These are phyloP conservation scores for Ophion ellenae DNA, from an alignment of 2,888 invertebrate genomes.

Conservation along the genomic window DNA sequence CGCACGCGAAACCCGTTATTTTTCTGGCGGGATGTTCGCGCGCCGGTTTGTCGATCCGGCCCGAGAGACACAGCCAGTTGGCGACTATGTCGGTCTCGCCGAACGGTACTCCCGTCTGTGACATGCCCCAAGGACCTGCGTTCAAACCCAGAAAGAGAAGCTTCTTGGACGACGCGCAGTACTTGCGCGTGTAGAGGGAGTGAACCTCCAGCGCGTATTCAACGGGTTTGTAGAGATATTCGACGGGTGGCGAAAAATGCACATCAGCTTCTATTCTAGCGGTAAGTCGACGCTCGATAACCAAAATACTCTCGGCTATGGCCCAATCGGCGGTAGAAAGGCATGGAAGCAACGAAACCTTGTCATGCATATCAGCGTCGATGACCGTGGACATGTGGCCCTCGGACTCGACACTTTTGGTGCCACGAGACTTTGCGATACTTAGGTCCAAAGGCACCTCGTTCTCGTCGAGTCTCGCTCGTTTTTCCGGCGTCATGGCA, in stretches of 20 bases:
- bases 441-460: slow-evolving; percentile 74
- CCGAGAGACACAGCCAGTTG: slow-evolving; percentile 91
- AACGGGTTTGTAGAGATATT: slow-evolving; percentile 93
- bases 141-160: slow-evolving; percentile 97
- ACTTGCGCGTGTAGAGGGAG: slow-evolving; percentile 90
- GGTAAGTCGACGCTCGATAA: slow-evolving; percentile 74
- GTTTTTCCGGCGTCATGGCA: slow-evolving; percentile 69
- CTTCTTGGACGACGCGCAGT: slow-evolving; percentile 88
- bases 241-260: slow-evolving; percentile 83
- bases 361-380: not conserved
- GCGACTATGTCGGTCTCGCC: slow-evolving; percentile 92
- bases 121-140: slow-evolving; percentile 99
- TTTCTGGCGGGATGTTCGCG: slow-evolving; percentile 89
- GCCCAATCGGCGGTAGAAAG: not conserved
- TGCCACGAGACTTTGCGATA: slow-evolving; percentile 62
- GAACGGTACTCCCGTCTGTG: slow-evolving; percentile 97
- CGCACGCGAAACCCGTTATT: slow-evolving; percentile 90
- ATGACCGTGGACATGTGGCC: not conserved
- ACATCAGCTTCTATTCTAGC: slow-evolving; percentile 72
- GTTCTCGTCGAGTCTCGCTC: slow-evolving; percentile 70
- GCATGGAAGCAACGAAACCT: not conserved
- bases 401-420: slow-evolving; percentile 10
- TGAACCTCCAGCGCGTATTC: slow-evolving; percentile 93
- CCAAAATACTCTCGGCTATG: slow-evolving; percentile 74
- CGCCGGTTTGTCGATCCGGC: slow-evolving; percentile 88